These are phyloP conservation scores for Dipodomys merriami DNA, from an alignment of 2,113 vertebrate genomes.

Conservation along the genomic window DNA sequence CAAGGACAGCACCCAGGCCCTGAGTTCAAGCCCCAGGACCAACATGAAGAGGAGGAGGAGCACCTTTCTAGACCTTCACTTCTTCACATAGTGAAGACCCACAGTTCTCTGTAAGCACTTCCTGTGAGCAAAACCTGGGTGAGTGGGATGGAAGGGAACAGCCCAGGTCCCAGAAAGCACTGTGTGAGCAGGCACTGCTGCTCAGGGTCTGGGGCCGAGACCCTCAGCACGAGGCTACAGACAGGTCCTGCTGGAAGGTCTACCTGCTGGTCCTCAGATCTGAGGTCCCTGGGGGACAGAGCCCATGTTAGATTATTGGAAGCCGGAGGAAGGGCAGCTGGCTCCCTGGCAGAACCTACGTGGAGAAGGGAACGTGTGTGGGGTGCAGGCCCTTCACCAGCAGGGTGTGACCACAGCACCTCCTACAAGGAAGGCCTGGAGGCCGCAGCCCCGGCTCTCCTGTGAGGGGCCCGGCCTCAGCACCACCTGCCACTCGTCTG, in stretches of 20 bases:
- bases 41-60: too few relatives aligned
- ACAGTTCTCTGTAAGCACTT: neutral
- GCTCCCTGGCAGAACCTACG: neutral
- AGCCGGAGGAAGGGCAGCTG: neutral
- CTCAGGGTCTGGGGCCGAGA: neutral
- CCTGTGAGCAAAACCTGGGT: neutral
- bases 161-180: neutral
- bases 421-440: neutral
- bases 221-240: neutral
- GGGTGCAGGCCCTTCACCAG: neutral
- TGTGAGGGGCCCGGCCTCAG: neutral
- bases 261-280: neutral
- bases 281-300: neutral
- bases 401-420: neutral
- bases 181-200: accelerated
- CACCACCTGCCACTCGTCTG: neutral
- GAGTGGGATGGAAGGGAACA: too few relatives aligned
- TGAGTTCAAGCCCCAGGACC: too few relatives aligned
- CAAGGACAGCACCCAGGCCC: too few relatives aligned
- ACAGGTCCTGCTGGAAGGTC: neutral
- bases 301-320: neutral
- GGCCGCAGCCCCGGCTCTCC: neutral
- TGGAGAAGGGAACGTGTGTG: neutral
- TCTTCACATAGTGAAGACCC: neutral
- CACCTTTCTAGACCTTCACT: too few relatives aligned